Evolutionary conservation across 2,113 vertebrate genomes (phyloP), one percentile per base, ranked within the genome.

Genomic region (Nestor notabilis): DNA sequence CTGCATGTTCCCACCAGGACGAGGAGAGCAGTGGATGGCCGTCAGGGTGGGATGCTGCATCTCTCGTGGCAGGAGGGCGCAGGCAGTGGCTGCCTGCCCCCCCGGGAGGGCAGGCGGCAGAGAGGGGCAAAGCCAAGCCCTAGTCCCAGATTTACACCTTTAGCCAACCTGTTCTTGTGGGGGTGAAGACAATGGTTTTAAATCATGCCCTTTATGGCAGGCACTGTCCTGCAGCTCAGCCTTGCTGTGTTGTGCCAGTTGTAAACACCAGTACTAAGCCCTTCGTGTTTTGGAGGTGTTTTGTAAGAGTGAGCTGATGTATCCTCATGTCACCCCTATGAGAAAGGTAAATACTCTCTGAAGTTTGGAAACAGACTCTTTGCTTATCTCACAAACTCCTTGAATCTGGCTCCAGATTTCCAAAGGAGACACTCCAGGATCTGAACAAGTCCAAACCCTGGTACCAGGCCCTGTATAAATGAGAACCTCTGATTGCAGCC

Each of bases 311-410:
- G 12, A 50, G 68, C 44, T 80, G 4, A 33, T 77, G 78, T 93
- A 66, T 75, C 80, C 85, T 89, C 37, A 5, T 47, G 60, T 95
- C 77, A 81, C 83, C 49, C 44, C 24, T 83, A 4, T 49, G 41
- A 94, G 66, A 85, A 95, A 88, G 65, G 89, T 93, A 95, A 94
- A 95, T 91, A 87, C n/a, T 47, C 19, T 80, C 69, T 93, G 49
- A 79, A 89, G 47, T 87, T 53, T 94, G 53, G 85, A 86, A 94
- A 83, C 28, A 84, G 41, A n/a, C 44, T 94, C 89, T 94, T 88
- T 60, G n/a, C 83, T 96, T 95, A 89, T 95, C 89, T 96, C 53
- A 27, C 55, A 63, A n/a, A 70, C 84, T 93, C 29, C 77, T 93
- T 65, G 35, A 90, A 69, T 76, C 63, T 69, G 75, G 47, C 83